Conservation (phyloP, 2,113 vertebrate species). For the Syngnathus scovelli region DNA sequence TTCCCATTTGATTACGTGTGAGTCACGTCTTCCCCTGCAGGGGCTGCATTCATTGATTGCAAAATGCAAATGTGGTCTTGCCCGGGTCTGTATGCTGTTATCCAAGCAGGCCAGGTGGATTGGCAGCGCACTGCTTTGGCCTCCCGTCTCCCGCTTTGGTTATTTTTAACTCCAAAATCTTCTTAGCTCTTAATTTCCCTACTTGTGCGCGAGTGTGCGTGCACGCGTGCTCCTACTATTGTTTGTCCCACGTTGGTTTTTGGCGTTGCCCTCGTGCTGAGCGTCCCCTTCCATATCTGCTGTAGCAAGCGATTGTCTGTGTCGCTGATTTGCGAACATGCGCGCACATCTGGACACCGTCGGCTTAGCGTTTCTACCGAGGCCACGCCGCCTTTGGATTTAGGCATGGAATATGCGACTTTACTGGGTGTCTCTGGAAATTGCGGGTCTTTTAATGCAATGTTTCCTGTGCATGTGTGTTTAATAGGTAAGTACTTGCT, state of each 20-base stretch:
- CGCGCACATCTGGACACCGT: conserved; percentile 54
- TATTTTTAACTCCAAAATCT: conserved; percentile 75
- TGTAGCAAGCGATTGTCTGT: conserved; percentile 6
- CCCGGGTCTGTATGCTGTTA: conserved; percentile 28
- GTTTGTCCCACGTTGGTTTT: conserved; percentile 37
- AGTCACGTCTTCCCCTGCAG: not conserved
- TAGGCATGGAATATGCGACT: conserved; percentile 47
- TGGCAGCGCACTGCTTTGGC: conserved; percentile 36
- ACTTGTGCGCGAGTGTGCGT: conserved; percentile 21
- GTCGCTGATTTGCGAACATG: conserved; percentile 29
- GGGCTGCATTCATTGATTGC: not conserved
- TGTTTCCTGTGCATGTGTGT: conserved; percentile 18
- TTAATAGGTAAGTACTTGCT: conserved; percentile 61
- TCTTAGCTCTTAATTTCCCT: conserved; percentile 69
- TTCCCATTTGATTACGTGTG: not conserved
- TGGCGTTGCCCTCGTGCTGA: conserved; percentile 26
- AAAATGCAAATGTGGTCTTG: conserved; percentile 1
- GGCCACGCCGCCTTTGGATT: conserved; percentile 43
- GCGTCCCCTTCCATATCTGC: conserved; percentile 13
- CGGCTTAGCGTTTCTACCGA: conserved; percentile 39
- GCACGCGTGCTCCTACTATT: conserved; percentile 10
- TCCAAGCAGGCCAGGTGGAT: conserved; percentile 20
- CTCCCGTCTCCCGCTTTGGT: conserved; percentile 47
- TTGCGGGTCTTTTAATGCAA: not conserved
- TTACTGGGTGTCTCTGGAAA: conserved; percentile 22